Evolutionary conservation across 2,113 vertebrate species (phyloP).

Genomic region (Pelmatolapia mariae): DNA sequence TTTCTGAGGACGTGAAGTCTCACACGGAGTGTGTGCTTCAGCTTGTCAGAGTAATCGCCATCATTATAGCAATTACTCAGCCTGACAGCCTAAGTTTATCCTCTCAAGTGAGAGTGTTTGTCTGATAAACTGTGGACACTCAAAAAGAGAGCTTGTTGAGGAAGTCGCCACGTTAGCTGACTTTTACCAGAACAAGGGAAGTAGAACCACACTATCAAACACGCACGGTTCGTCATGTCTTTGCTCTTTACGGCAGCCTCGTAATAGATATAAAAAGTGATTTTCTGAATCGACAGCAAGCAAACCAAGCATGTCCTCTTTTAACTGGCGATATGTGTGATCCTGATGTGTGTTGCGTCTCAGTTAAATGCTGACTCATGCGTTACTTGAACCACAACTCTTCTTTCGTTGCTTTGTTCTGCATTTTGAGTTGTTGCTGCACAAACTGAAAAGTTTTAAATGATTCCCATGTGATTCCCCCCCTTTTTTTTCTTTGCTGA

Average conservation of each 20-base stretch:
- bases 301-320: not conserved
- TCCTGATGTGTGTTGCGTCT: not conserved
- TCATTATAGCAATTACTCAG: conserved; percentile 22
- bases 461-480: not conserved
- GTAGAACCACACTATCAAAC: not conserved
- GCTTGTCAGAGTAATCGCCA: conserved; percentile 11
- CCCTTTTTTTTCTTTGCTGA: not conserved
- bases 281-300: not conserved
- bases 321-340: not conserved
- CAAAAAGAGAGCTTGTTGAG: not conserved
- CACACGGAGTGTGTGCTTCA: not conserved
- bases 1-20: not conserved
- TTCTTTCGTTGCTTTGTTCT: not conserved
- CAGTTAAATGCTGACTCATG: not conserved
- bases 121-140: not conserved
- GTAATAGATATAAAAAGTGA: not conserved
- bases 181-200: not conserved
- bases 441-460: not conserved
- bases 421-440: not conserved
- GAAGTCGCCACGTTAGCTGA: not conserved
- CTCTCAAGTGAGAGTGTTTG: conserved; percentile 5
- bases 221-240: not conserved
- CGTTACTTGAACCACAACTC: not conserved
- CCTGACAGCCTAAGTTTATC: conserved; percentile 16
- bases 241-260: not conserved